A percentile compares a stretch with the other conserved stretches of the same genome.
phyloP scores from a whole-genome alignment of 2,888 invertebrate genomes.

The Myathropa florea region DNA sequence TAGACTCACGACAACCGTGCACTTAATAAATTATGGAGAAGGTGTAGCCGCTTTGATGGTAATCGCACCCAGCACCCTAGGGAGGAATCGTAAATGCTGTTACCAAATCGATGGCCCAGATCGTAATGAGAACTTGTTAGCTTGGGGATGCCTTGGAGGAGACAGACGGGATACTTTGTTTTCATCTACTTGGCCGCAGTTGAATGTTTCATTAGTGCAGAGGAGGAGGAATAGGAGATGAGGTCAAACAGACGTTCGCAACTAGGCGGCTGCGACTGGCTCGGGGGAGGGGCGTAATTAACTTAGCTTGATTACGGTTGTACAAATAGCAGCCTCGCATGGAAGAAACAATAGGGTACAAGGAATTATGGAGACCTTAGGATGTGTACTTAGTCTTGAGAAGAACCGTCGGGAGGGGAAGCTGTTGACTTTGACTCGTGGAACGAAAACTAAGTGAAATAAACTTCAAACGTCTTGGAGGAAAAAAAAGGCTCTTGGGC shows the following conservation, averaged over 20 bases:
- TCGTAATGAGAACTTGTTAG: too few species aligned
- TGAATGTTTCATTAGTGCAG: slow-evolving; percentile 47
- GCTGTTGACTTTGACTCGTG: background rate
- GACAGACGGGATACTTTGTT: slow-evolving; percentile 9
- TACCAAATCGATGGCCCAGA: slow-evolving; percentile 56
- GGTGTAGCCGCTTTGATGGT: slow-evolving; percentile 35
- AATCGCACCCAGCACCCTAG: slow-evolving; percentile 20
- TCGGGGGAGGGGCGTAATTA: slow-evolving; percentile 20
- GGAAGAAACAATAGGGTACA: background rate
- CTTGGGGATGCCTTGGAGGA: slow-evolving; percentile 11
- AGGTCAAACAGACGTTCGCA: slow-evolving; percentile 22
- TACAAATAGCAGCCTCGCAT: background rate
- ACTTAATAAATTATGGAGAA: slow-evolving; percentile 65
- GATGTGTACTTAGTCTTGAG: background rate
- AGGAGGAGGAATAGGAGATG: background rate
- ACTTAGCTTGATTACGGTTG: slow-evolving; percentile 39
- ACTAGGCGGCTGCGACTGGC: background rate
- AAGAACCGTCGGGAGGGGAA: background rate
- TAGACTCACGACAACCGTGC: slow-evolving; percentile 24
- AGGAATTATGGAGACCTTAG: background rate
- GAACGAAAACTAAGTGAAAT: background rate
- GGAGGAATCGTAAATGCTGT: slow-evolving; percentile 18
- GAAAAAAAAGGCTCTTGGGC: background rate
- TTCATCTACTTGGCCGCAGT: background rate
- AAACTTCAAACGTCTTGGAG: background rate